Evolutionary conservation across 2,888 invertebrate species (phyloP), one percentile per base, ranked within the genome.

Genomic region (Ormyrus rosae): DNA sequence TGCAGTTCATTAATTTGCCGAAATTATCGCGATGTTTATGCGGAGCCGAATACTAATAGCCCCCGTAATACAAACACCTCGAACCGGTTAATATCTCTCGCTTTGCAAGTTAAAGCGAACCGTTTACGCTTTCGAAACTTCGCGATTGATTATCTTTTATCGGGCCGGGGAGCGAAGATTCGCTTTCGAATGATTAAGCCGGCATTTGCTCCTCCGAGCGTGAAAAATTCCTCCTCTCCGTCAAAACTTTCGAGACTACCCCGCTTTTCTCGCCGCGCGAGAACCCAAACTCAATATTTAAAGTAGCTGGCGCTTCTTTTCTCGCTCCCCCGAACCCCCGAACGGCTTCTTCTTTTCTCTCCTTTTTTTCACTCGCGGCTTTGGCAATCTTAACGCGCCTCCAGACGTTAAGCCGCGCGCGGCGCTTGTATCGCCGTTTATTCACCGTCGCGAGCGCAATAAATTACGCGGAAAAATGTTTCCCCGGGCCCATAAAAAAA

Each of bases 271-370:
- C 46, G 4, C 60, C 60, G 51, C 51, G 19, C 45, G 11, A 10
- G 19, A 73, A 76, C 53, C 19, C 76, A 76, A 69, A 63, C 76
- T 76, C 76, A 61, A 69, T 69, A 69, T 76, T 76, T 65, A 55
- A 74, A 61, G 68, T 75, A 60, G 48, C 61, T 19, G 19, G 19
- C 19, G 19, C 19, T 19, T 19, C 19, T 19, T 19, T 19, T 19
- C 19, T 19, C 19, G 13, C 19, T 11, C 11, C 53, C 45, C 9
- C 11, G 1, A 2, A 1, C 2, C 19, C 19, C 1, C 19, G 19
- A 19, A 19, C n/a, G 6, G 6, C 50, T 19, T 13, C 50, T 19
- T 13, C n/a, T n/a, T 48, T 45, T n/a, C n/a, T 5, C 19, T 51
- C 51, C 55, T 50, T 55, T 19, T 58, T 50, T 48, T 6, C 55